Conservation (phyloP, 2,888 invertebrate species). For the Cosmia pyralina region DNA sequence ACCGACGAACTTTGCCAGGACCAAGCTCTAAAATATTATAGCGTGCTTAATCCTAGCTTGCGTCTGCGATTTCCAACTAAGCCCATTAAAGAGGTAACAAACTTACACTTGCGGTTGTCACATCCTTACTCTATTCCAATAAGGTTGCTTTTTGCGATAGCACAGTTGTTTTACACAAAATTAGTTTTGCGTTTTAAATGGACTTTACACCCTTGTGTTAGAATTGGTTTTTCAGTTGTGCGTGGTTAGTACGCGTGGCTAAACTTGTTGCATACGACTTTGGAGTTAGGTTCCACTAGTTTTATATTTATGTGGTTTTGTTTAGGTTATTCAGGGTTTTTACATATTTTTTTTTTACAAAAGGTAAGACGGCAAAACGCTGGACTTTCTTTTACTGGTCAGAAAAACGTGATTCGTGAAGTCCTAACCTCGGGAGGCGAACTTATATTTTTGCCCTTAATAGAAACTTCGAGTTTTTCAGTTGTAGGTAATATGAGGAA, state of each 20-base stretch:
- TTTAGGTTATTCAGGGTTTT: constrained; percentile 1
- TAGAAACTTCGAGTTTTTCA: background rate
- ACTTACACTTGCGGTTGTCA: constrained; percentile 25
- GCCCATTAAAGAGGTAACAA: constrained; percentile 60
- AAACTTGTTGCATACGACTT: constrained; percentile 63
- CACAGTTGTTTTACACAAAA: background rate
- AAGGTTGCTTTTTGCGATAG: constrained; percentile 36
- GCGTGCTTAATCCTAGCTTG: constrained; percentile 61
- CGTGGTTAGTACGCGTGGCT: background rate
- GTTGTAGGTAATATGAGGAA: too few relatives aligned
- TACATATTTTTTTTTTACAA: too few relatives aligned
- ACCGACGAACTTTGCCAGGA: constrained; percentile 45
- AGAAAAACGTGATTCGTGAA: background rate
- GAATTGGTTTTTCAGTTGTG: constrained; percentile 14
- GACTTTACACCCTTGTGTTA: constrained; percentile 5
- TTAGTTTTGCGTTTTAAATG: constrained; percentile 20
- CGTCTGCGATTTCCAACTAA: constrained; percentile 63
- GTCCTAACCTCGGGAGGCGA: background rate
- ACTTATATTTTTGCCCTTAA: background rate
- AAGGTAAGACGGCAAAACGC: background rate
- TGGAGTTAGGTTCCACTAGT: constrained; percentile 38
- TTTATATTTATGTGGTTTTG: constrained; percentile 36
- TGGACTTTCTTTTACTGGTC: background rate
- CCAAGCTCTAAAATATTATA: constrained; percentile 61
- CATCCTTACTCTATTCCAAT: constrained; percentile 8